Evolutionary conservation across 2,797 vertebrate species (phyloP).

Genomic region (Allochrocebus solatus): DNA sequence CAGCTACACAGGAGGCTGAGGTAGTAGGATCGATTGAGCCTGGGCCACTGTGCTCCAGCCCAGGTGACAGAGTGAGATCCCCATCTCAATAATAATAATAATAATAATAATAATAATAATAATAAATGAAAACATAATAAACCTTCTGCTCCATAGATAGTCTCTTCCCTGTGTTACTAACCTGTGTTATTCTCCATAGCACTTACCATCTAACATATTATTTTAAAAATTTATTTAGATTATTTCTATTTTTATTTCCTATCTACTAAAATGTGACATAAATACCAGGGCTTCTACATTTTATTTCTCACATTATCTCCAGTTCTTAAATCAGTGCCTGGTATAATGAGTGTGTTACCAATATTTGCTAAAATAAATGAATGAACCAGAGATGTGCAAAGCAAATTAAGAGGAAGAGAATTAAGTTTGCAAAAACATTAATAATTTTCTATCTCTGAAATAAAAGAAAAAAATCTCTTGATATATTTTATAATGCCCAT

Average conservation of each 20-base stretch:
- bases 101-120: too few relatives aligned
- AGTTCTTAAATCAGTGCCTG: neutral
- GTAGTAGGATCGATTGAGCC: neutral
- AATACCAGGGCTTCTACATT: neutral
- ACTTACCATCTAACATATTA: neutral
- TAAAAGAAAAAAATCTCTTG: neutral
- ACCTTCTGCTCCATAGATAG: fast-evolving
- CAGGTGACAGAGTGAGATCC: neutral
- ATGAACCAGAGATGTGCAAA: neutral
- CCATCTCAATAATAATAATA: neutral
- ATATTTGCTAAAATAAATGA: neutral
- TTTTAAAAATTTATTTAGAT: neutral
- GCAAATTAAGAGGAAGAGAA: neutral
- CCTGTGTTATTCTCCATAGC: neutral
- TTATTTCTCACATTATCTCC: neutral
- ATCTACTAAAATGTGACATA: neutral
- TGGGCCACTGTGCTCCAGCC: neutral
- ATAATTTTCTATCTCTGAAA: conserved; percentile 8
- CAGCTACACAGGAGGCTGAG: neutral
- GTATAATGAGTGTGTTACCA: neutral
- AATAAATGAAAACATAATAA: neutral
- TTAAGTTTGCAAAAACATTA: neutral
- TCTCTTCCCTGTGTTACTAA: neutral
- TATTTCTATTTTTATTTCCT: neutral
- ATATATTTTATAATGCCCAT: neutral